Base-by-base conservation (phyloP, 1,140 invertebrate genomes). In the Heliconius hermathena region DNA sequence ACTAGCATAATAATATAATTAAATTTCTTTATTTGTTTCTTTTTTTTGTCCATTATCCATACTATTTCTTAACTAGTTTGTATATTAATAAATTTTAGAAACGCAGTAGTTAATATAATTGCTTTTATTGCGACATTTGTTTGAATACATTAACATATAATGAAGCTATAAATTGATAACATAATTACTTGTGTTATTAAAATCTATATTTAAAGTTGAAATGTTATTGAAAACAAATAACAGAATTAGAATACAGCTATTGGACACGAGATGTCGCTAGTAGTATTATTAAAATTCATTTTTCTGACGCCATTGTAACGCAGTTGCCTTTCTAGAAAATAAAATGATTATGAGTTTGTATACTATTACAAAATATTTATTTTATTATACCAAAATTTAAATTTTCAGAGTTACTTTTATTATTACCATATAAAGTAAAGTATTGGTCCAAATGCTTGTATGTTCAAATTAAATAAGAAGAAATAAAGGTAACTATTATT, bases 191-290 rank as follows among this genome's bases (percentile, higher is more conserved):
- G 26, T 29, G 60, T 66, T 66, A 66, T 66, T 66, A 66, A 22
- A 57, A 29, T 66, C 60, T 66, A 29, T 66, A 66, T 66, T 66
- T 66, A 66, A 66, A 66, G 11, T 66, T 66, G 60, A 66, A 66
- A 66, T 66, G 22, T 11, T 66, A 29, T 66, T 26, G 60, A 26
- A 16, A 66, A 29, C 9, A 66, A 66, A 26, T 66, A 16, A 29
- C 26, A 29, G 26, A 66, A 5, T 66, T 1, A 13, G 9, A 66
- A 22, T 18, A 6, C 22, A 18, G 83, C 86, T 84, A 87, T 78
- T 84, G 13, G 71, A 74, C 79, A 75, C 78, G 75, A 87, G 86
- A 85, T 87, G 82, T 81, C 86, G 82, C 60, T 79, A 74, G 18
- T 46, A 41, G 71, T 22, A 9, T 16, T 66, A 13, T 66, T 26